Evolutionary conservation across 2,113 vertebrate genomes (phyloP).

Genomic region (Australoheros scitulus): DNA sequence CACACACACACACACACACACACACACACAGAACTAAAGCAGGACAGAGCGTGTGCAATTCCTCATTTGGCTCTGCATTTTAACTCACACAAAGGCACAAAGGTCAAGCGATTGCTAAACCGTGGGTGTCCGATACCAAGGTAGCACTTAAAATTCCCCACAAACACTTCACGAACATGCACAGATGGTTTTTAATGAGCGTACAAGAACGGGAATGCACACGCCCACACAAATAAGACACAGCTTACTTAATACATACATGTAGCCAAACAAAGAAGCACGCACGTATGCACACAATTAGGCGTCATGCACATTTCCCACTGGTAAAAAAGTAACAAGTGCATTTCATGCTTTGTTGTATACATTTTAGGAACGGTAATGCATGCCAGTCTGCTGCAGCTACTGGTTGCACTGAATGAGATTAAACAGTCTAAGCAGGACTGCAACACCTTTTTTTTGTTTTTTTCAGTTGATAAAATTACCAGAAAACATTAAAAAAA

Average conservation of each 20-base stretch:
- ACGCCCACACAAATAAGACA: slow-evolving; percentile 20
- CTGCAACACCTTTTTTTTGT: background rate
- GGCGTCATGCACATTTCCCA: background rate
- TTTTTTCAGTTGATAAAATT: fast-evolving
- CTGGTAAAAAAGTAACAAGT: background rate
- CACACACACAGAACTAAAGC: background rate
- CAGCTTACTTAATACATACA: background rate
- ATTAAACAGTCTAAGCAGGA: background rate
- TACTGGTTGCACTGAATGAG: background rate
- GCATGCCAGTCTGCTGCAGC: background rate
- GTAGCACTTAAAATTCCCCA: slow-evolving; percentile 8
- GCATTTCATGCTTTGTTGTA: background rate
- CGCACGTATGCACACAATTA: background rate
- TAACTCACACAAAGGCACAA: slow-evolving; percentile 4
- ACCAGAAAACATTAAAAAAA: background rate
- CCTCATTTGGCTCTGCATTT: background rate
- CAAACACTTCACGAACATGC: background rate
- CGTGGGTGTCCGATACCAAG: background rate
- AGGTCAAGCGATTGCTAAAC: slow-evolving; percentile 8
- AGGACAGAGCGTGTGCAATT: background rate
- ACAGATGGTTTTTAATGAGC: slow-evolving; percentile 36
- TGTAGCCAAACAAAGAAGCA: slow-evolving; percentile 24
- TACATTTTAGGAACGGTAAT: background rate
- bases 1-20: background rate
- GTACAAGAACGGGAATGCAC: background rate